Percentiles rank a stretch among this genome's conserved stretches.
Conservation (phyloP, 2,113 vertebrate genomes). For the Oophaga pumilio region DNA sequence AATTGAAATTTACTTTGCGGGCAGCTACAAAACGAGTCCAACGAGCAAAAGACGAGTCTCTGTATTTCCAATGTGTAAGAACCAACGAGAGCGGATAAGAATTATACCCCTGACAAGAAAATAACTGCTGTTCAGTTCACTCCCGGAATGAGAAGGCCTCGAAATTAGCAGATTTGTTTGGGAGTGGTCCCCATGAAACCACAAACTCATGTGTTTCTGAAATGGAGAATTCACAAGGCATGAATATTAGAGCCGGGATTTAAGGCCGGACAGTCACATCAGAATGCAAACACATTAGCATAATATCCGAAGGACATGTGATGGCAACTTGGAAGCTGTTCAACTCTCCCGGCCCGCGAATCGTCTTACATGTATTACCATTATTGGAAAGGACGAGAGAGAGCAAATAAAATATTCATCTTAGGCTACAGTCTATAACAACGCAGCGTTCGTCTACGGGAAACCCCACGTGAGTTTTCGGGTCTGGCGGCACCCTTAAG, state of each 20-base stretch:
- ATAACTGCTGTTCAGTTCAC: slow-evolving; percentile 12
- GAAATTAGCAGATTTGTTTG: slow-evolving; percentile 13
- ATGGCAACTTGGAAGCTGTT: neutral
- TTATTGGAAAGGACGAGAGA: slow-evolving; percentile 22
- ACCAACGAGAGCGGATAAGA: neutral
- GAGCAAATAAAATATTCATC: neutral
- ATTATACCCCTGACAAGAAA: slow-evolving; percentile 34
- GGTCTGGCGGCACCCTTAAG: slow-evolving; percentile 9
- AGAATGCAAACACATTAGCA: neutral
- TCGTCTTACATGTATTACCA: neutral
- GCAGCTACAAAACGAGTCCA: neutral
- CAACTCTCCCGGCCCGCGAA: neutral
- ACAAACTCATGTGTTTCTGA: slow-evolving; percentile 18
- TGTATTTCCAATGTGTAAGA: neutral
- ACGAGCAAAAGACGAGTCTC: neutral
- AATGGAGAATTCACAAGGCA: slow-evolving; percentile 25
- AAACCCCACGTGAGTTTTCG: neutral
- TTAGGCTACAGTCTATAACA: neutral
- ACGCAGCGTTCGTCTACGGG: neutral
- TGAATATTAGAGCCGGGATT: slow-evolving; percentile 12
- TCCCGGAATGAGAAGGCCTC: neutral
- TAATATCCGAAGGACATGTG: slow-evolving; percentile 6
- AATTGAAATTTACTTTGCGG: slow-evolving; percentile 5
- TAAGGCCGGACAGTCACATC: neutral
- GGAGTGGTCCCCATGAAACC: slow-evolving; percentile 1